Conservation (phyloP, 2,888 invertebrate species). For the Calameuta filiformis region DNA sequence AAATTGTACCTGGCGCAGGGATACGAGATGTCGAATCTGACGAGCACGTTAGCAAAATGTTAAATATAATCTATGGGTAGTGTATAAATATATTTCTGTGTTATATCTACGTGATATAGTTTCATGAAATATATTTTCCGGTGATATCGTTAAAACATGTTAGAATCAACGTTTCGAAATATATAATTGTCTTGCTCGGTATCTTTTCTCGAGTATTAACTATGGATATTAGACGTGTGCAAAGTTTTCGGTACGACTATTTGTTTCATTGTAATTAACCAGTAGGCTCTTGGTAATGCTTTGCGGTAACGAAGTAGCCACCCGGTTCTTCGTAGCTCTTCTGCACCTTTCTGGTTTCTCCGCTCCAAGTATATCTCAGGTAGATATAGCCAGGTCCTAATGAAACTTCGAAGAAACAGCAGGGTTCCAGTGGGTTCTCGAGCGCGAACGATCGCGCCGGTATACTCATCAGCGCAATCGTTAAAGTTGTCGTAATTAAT, state of each 20-base stretch:
- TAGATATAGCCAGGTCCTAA: slow-evolving; percentile 6
- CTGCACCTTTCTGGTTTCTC: slow-evolving; percentile 9
- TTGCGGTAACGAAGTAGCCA: slow-evolving; percentile 2
- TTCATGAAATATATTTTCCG: not conserved
- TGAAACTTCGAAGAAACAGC: slow-evolving; percentile 24
- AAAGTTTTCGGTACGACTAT: slow-evolving; percentile 23
- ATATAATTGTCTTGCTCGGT: not conserved
- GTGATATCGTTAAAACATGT: not conserved
- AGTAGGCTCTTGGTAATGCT: slow-evolving; percentile 16
- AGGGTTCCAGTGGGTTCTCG: slow-evolving; percentile 8
- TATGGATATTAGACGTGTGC: slow-evolving; percentile 12
- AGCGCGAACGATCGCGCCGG: not conserved
- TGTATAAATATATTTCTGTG: not conserved
- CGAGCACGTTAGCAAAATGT: not conserved
- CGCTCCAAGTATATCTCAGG: not conserved
- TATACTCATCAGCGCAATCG: slow-evolving; percentile 26
- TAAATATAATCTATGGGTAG: not conserved
- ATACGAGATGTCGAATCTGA: not conserved
- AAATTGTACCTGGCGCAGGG: slow-evolving; percentile 38
- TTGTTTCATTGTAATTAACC: slow-evolving; percentile 21
- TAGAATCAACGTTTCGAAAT: not conserved
- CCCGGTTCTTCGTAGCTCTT: slow-evolving; percentile 6
- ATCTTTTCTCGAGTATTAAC: not conserved
- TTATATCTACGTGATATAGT: not conserved
- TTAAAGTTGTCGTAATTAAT: slow-evolving; percentile 55